These are phyloP conservation scores for Balanococcus diminutus DNA, from an alignment of 2,888 invertebrate genomes.

Conservation along the genomic window DNA sequence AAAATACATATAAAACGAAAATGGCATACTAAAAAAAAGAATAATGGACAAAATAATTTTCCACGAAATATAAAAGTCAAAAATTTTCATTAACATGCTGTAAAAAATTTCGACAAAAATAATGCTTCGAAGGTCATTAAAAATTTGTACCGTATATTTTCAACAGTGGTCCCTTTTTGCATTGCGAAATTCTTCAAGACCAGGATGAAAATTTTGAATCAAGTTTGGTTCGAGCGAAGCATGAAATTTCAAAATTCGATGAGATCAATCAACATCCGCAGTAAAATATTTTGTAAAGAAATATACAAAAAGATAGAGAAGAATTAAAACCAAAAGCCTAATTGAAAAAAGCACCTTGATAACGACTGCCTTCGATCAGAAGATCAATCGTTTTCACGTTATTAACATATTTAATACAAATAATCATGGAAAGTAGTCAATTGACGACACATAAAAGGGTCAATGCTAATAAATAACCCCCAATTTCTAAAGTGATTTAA, in stretches of 20 bases:
- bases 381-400: not conserved
- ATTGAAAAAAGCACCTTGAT: not conserved
- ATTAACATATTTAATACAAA: too few species aligned
- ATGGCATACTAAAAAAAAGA: not conserved
- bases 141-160: not conserved
- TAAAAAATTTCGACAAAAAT: not conserved
- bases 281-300: not conserved
- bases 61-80: not conserved
- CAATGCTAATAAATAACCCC: not conserved
- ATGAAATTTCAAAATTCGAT: slow-evolving; percentile 4
- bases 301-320: not conserved
- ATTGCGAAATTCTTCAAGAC: not conserved
- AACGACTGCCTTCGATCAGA: not conserved
- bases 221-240: not conserved
- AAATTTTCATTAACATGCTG: not conserved
- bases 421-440: too few species aligned
- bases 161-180: not conserved
- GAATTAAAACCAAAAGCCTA: not conserved
- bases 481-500: not conserved
- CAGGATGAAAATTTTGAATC: not conserved
- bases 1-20: not conserved
- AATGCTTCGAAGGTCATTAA: not conserved
- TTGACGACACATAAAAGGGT: too few species aligned
- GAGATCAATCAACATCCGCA: not conserved
- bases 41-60: not conserved